Conservation (phyloP, 2,113 vertebrate genomes). For the Poecile atricapillus region DNA sequence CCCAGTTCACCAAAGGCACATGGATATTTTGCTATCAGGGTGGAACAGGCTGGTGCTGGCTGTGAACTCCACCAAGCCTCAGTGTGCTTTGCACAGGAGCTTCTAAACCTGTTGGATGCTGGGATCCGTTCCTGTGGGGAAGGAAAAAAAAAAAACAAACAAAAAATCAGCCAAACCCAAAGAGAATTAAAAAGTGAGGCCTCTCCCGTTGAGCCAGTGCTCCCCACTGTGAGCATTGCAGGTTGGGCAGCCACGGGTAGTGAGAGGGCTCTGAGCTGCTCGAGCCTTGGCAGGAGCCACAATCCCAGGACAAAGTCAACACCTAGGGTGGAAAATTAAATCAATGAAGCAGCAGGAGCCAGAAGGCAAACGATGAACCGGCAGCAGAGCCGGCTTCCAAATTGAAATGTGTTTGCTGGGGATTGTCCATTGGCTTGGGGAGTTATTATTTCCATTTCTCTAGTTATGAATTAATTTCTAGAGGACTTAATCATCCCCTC, state of each 20-base stretch:
- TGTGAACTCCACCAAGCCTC: not conserved
- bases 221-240: not conserved
- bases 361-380: not conserved
- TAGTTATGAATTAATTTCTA: constrained; percentile 77
- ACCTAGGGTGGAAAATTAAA: constrained; percentile 59
- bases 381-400: constrained; percentile 23
- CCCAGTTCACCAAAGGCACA: accelerated
- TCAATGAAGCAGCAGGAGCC: not conserved
- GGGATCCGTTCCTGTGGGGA: not conserved
- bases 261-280: not conserved
- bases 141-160: no score
- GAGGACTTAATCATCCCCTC: constrained; percentile 69
- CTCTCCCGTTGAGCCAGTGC: not conserved
- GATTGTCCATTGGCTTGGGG: constrained; percentile 32
- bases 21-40: accelerated
- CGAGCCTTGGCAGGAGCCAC: not conserved
- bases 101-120: not conserved
- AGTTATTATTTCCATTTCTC: constrained; percentile 67
- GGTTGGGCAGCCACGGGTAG: not conserved
- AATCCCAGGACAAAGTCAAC: constrained; percentile 7
- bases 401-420: constrained; percentile 61
- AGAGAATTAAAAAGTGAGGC: not conserved
- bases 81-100: not conserved
- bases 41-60: not conserved
- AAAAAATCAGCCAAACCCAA: not conserved